A percentile compares a stretch with the other conserved stretches of the same genome.
Conservation (phyloP, 2,113 vertebrate species). For the Mormyrus iriodes region DNA sequence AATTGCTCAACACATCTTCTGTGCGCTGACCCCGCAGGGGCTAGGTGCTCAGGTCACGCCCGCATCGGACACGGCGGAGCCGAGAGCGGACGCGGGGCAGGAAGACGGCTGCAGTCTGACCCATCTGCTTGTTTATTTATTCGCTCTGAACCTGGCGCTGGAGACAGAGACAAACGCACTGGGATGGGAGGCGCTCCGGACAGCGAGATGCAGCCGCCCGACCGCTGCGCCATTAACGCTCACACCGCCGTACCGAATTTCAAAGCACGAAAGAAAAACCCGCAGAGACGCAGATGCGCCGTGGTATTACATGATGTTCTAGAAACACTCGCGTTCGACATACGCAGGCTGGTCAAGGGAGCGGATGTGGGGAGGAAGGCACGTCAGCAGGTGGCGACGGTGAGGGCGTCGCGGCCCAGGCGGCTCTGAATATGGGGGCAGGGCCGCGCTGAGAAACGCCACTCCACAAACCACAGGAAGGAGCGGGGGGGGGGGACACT, state of each 20-base stretch:
- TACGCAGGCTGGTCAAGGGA: slow-evolving; percentile 37
- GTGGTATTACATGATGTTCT: not conserved
- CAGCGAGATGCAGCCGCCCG: not conserved
- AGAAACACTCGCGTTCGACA: not conserved
- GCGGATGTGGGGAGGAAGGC: slow-evolving; percentile 40
- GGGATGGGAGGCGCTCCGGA: not conserved
- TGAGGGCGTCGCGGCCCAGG: not conserved
- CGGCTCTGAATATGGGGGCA: slow-evolving; percentile 31
- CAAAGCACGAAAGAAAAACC: not conserved
- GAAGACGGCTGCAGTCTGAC: not conserved
- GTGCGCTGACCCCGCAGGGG: slow-evolving; percentile 26
- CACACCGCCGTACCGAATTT: not conserved
- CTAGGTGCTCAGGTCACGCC: not conserved
- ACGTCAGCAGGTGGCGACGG: slow-evolving; percentile 19
- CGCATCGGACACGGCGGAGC: slow-evolving; percentile 14
- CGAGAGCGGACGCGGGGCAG: not conserved
- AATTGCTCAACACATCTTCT: slow-evolving; percentile 37
- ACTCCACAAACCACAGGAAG: slow-evolving; percentile 61
- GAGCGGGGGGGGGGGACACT: slow-evolving; percentile 21
- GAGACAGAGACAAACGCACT: not conserved
- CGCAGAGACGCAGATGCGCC: not conserved
- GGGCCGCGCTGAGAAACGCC: slow-evolving; percentile 45
- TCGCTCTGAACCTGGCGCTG: not conserved
- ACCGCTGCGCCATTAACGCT: not conserved
- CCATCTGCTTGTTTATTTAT: not conserved